A percentile compares a stretch with the other conserved stretches of the same genome.
phyloP scores from a whole-genome alignment of 1,140 invertebrate genomes.

The Saccostrea glomerata region DNA sequence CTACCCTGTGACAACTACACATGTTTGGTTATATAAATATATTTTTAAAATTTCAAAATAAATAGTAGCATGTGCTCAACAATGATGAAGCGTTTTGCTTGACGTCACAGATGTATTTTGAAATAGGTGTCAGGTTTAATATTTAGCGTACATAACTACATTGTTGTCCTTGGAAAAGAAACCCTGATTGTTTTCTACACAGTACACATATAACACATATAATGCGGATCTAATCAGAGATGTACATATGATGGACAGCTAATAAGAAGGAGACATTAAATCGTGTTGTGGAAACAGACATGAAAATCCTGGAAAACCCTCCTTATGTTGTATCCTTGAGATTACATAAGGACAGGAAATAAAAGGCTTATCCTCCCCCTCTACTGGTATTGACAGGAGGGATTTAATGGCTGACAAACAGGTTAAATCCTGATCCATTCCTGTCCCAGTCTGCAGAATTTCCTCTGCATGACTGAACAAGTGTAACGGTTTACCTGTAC shows the following conservation, averaged over 20 bases:
- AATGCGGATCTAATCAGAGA: neutral
- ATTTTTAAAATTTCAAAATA: too few species aligned
- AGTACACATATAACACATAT: too few species aligned
- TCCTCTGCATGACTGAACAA: neutral
- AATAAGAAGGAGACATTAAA: neutral
- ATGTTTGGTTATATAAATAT: too few species aligned
- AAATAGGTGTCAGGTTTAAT: too few species aligned
- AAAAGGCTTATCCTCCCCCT: neutral
- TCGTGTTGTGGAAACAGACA: neutral
- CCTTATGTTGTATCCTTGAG: neutral
- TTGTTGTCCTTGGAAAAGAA: too few species aligned
- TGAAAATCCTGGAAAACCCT: neutral
- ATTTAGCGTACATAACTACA: too few species aligned
- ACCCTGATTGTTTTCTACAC: too few species aligned
- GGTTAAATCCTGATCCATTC: neutral
- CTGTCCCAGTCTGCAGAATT: neutral
- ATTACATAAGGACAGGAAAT: neutral
- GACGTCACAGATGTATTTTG: too few species aligned
- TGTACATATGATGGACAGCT: neutral
- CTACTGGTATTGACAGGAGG: neutral
- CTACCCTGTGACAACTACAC: too few species aligned
- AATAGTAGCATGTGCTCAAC: too few species aligned
- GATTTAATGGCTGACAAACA: neutral
- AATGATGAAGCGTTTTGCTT: too few species aligned
- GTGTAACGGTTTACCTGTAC: neutral